These are phyloP conservation scores for Danio choprae DNA, from an alignment of 2,797 vertebrate species.

Conservation along the genomic window DNA sequence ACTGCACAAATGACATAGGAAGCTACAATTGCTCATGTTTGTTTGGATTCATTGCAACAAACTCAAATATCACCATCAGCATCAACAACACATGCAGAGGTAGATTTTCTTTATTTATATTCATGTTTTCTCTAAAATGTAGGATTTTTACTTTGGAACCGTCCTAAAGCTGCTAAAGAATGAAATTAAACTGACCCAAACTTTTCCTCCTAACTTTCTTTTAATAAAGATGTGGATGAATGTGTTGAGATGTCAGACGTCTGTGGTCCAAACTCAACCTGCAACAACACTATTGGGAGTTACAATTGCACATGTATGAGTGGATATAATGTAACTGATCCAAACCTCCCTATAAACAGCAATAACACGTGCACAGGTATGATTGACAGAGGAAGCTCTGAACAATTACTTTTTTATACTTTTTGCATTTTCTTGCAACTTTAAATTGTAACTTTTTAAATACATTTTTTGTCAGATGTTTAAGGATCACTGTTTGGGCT, in stretches of 20 bases:
- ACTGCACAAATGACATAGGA: neutral
- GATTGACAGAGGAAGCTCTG: neutral
- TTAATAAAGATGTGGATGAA: slow-evolving; percentile 23
- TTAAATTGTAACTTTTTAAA: too few relatives aligned
- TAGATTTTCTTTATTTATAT: neutral
- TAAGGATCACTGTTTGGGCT: too few relatives aligned
- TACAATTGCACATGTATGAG: slow-evolving; percentile 1
- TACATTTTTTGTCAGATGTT: too few relatives aligned
- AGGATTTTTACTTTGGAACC: too few relatives aligned
- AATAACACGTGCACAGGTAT: slow-evolving; percentile 9
- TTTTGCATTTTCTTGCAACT: too few relatives aligned
- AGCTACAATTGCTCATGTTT: neutral
- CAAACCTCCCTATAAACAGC: neutral
- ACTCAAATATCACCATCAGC: too few relatives aligned
- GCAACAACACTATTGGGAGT: slow-evolving; percentile 14
- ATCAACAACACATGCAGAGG: too few relatives aligned
- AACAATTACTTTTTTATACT: too few relatives aligned
- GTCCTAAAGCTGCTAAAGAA: neutral
- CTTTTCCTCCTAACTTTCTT: neutral
- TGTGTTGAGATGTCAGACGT: neutral
- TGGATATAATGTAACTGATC: slow-evolving; percentile 6
- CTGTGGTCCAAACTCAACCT: slow-evolving; percentile 39
- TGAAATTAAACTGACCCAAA: too few relatives aligned
- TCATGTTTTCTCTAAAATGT: too few relatives aligned
- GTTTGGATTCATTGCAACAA: too few relatives aligned